phyloP scores from a whole-genome alignment of 2,113 vertebrate species.

The Stercorarius parasiticus region DNA sequence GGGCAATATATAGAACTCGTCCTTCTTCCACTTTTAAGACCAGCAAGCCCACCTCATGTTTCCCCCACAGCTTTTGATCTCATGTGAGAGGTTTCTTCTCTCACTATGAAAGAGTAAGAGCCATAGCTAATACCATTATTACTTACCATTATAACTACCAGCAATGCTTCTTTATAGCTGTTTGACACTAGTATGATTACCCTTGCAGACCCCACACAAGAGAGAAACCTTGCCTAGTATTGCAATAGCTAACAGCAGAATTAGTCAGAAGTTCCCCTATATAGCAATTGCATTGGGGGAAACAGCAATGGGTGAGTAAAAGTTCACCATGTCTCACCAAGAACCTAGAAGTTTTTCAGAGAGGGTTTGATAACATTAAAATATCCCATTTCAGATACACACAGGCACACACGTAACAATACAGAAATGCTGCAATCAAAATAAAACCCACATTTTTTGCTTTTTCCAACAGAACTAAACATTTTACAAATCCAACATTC shows the following conservation, averaged over 20 bases:
- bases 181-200: not conserved
- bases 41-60: not conserved
- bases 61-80: not conserved
- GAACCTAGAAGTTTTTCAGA: not conserved
- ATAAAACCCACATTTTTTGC: not conserved
- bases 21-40: not conserved
- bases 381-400: not conserved
- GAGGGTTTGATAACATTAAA: not conserved
- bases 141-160: not conserved
- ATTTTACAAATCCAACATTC: not conserved
- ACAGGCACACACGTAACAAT: accelerated
- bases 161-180: not conserved
- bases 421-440: not conserved
- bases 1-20: accelerated
- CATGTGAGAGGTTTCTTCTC: not conserved
- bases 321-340: not conserved
- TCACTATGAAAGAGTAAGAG: not conserved
- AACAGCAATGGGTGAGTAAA: not conserved
- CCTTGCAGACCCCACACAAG: not conserved
- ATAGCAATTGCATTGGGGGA: accelerated
- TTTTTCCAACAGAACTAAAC: not conserved
- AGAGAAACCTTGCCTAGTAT: not conserved
- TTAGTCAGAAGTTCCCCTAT: not conserved
- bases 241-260: not conserved
- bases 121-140: not conserved